Evolutionary conservation across 2,797 vertebrate genomes (phyloP).

Genomic region (Halcyon leucocephala): DNA sequence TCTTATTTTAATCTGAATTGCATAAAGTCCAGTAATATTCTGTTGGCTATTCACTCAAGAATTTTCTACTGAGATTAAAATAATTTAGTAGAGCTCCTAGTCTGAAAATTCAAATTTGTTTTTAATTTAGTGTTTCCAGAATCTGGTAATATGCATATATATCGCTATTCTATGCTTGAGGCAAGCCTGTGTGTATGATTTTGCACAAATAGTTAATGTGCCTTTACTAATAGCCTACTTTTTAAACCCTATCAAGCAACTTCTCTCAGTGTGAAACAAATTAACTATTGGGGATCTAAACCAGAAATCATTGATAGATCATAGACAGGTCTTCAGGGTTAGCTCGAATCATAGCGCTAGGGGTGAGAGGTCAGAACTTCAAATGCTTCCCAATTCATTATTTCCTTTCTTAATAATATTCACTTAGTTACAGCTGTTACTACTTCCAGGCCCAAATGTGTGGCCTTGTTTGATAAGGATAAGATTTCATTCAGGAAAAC

Average conservation of each 20-base stretch:
- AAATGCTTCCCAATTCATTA: conserved; percentile 47
- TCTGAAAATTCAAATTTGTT: background rate
- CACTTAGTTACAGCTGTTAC: conserved; percentile 39
- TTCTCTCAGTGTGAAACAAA: conserved; percentile 46
- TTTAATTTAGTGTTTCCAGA: background rate
- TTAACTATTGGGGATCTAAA: conserved; percentile 61
- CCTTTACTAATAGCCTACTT: background rate
- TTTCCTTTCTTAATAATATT: conserved; percentile 56
- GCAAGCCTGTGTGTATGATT: background rate
- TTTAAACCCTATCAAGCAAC: conserved; percentile 23
- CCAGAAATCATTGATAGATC: conserved; percentile 59
- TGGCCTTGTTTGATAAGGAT: background rate
- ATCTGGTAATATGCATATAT: background rate
- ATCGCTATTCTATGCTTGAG: background rate
- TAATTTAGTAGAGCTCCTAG: background rate
- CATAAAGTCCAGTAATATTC: background rate
- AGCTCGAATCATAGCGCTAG: conserved; percentile 46
- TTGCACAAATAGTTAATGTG: background rate
- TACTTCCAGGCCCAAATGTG: conserved; percentile 28
- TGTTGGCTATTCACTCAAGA: background rate
- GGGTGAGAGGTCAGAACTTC: conserved; percentile 65
- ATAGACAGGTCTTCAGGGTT: conserved; percentile 54
- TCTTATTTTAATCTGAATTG: conserved; percentile 19
- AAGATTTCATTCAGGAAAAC: background rate
- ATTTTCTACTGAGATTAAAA: background rate